phyloP scores from a whole-genome alignment of 2,797 vertebrate genomes.

The Lacerta bilineata region DNA sequence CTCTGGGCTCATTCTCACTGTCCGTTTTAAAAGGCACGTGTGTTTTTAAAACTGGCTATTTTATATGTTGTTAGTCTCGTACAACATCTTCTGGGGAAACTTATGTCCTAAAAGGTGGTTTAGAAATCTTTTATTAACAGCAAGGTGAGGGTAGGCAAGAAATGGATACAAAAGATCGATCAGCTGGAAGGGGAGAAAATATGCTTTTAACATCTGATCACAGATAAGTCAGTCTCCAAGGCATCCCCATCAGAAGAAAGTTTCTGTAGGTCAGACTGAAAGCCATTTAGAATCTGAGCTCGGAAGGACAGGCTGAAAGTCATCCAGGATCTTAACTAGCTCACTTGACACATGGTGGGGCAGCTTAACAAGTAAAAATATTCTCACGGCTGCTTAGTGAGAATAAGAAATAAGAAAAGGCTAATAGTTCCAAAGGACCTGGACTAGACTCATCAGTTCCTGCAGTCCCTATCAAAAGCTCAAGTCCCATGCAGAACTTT shows the following conservation, averaged over 20 bases:
- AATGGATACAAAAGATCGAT: neutral
- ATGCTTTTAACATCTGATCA: neutral
- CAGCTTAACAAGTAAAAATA: too few relatives aligned
- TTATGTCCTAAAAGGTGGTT: too few relatives aligned
- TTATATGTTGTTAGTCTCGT: too few relatives aligned
- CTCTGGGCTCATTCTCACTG: too few relatives aligned
- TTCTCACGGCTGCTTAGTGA: neutral
- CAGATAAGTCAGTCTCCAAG: neutral
- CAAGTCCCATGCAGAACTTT: neutral
- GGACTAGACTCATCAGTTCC: neutral
- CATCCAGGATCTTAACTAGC: neutral
- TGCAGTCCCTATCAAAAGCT: too few relatives aligned
- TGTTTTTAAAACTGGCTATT: too few relatives aligned
- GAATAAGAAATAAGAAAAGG: too few relatives aligned
- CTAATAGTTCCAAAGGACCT: neutral
- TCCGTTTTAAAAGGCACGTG: too few relatives aligned
- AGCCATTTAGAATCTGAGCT: too few relatives aligned
- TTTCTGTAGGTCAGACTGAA: too few relatives aligned
- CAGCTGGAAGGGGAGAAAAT: neutral
- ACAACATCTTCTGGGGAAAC: too few relatives aligned
- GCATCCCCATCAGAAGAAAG: neutral
- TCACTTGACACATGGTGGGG: neutral
- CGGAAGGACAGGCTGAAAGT: neutral
- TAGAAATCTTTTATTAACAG: neutral
- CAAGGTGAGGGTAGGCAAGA: neutral